Evolutionary conservation across 2,113 vertebrate genomes (phyloP).

Genomic region (Forbesichthys agassizii): DNA sequence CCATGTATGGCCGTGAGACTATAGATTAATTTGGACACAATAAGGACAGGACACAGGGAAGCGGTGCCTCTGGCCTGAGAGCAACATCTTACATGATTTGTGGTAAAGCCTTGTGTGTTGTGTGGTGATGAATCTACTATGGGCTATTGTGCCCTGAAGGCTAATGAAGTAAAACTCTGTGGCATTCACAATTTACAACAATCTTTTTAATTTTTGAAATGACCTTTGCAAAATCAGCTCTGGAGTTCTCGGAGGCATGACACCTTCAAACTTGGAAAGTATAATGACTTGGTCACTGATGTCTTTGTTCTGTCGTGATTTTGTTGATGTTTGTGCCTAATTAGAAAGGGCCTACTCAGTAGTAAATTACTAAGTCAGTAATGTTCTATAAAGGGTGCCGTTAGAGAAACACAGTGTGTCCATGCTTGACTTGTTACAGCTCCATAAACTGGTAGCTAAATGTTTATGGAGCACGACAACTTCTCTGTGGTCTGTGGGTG

Average conservation of each 20-base stretch:
- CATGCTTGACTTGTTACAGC: slow-evolving; percentile 24
- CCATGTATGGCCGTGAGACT: not conserved
- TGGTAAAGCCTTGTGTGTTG: slow-evolving; percentile 9
- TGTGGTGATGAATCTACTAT: slow-evolving; percentile 36
- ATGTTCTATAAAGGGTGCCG: slow-evolving; percentile 26
- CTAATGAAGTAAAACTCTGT: slow-evolving; percentile 45
- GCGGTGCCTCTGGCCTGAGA: not conserved
- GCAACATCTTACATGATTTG: slow-evolving; percentile 9
- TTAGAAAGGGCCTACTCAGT: slow-evolving; percentile 38
- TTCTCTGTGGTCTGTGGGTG: slow-evolving; percentile 4
- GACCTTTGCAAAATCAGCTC: slow-evolving; percentile 18
- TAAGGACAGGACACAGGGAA: not conserved
- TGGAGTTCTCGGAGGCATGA: slow-evolving; percentile 2
- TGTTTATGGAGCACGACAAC: slow-evolving; percentile 53
- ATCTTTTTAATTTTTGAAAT: slow-evolving; percentile 18
- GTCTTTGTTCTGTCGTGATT: slow-evolving; percentile 1
- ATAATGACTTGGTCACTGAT: not conserved
- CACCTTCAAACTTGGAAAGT: slow-evolving; percentile 1
- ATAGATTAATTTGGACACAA: not conserved
- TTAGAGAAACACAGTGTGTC: slow-evolving; percentile 31
- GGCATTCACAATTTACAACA: slow-evolving; percentile 2
- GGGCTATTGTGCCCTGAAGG: slow-evolving; percentile 31
- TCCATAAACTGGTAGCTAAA: slow-evolving; percentile 52
- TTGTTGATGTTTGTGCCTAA: slow-evolving; percentile 39
- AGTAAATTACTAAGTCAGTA: slow-evolving; percentile 54